Evolutionary conservation across 2,797 vertebrate genomes (phyloP), one percentile per base, ranked within the genome.

Genomic region (Potorous gilbertii): DNA sequence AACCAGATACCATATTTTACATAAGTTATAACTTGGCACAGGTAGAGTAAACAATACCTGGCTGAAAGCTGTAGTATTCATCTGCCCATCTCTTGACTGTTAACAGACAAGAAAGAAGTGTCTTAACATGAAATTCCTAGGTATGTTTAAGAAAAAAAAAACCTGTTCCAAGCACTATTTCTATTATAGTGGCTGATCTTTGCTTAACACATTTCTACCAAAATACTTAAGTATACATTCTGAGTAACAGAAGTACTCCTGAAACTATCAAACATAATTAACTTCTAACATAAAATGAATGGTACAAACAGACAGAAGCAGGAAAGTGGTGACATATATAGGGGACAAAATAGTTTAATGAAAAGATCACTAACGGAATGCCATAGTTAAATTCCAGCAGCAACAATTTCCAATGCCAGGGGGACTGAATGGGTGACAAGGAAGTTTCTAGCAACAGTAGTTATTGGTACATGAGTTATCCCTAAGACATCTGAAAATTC

Each of bases 131-230:
- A 90, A 54, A 92, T 92, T 92, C 55, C 54, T 81, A 54, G n/a
- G n/a, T 18, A 56, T 28, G 5, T 92, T 11, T 56, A 56, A 91
- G 91, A 55, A 96, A 66, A 93, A 55, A 21, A 95, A 93, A 59
- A 0, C 3, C 31, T 46, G 28, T 34, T 56, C 4, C 46, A 18
- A 91, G 29, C 56, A 66, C 27, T 56, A 56, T 34, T 56, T 91
- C 57, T 18, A 16, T 8, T 27, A 50, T 0, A 27, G 54, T 31
- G 62, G 1, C 9, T 91, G n/a, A 27, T 66, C 27, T 59, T 59
- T 90, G 50, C 0, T 94, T 27, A 93, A 93, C 92, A 21, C 34
- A 46, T 74, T 56, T 46, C 24, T 93, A 54, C 89, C 55, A 92
- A 54, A 5, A 50, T 66, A 66, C 62, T 66, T 66, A 66, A 66